phyloP scores from a whole-genome alignment of 2,888 invertebrate species.

The Crossocerus cetratus region DNA sequence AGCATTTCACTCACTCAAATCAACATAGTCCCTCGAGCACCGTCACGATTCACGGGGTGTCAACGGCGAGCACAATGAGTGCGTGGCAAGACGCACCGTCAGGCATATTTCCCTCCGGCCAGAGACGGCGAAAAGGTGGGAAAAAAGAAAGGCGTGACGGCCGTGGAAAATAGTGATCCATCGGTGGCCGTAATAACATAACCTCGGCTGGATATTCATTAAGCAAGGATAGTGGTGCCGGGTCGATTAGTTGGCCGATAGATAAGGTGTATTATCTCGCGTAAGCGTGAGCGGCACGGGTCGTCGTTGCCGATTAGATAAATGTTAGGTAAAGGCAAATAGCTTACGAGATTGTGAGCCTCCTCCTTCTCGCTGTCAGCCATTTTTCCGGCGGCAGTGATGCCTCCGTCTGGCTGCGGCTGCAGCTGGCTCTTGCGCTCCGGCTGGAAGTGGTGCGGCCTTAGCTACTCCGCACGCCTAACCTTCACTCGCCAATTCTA shows the following conservation, averaged over 20 bases:
- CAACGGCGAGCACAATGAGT: too few relatives aligned
- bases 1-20: too few relatives aligned
- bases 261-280: slow-evolving; percentile 62
- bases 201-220: slow-evolving; percentile 32
- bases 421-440: slow-evolving; percentile 13
- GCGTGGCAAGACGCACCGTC: too few relatives aligned
- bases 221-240: not conserved
- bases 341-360: slow-evolving; percentile 84
- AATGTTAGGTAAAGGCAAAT: slow-evolving; percentile 70
- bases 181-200: slow-evolving; percentile 31
- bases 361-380: slow-evolving; percentile 91
- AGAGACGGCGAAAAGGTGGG: too few relatives aligned
- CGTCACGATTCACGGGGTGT: too few relatives aligned
- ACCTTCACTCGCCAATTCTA: slow-evolving; percentile 8
- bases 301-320: slow-evolving; percentile 72
- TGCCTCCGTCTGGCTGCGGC: slow-evolving; percentile 28
- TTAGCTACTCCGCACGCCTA: not conserved
- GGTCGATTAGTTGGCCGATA: slow-evolving; percentile 55
- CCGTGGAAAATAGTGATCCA: slow-evolving; percentile 15
- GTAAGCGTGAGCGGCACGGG: slow-evolving; percentile 41
- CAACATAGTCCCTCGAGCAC: too few relatives aligned
- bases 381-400: slow-evolving; percentile 76
- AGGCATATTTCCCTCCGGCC: too few relatives aligned
- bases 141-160: slow-evolving; percentile 3
- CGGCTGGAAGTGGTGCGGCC: not conserved